Evolutionary conservation across 2,113 vertebrate genomes (phyloP).

Genomic region (Pluvianellus socialis): DNA sequence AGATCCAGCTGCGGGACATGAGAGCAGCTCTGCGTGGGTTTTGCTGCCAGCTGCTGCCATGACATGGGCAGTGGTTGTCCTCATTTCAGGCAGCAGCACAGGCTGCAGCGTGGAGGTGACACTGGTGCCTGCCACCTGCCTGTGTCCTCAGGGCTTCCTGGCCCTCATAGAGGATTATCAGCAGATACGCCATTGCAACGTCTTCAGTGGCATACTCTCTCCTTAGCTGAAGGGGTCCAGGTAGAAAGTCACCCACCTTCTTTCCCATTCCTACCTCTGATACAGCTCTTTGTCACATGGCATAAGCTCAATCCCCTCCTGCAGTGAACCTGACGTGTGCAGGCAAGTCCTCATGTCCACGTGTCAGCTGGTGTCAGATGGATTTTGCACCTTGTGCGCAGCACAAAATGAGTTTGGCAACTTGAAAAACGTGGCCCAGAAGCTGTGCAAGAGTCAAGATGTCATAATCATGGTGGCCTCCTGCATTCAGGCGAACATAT

Average conservation of each 20-base stretch:
- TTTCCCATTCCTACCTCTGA: not conserved
- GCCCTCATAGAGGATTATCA: not conserved
- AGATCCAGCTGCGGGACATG: not conserved
- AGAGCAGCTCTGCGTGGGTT: not conserved
- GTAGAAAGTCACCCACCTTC: not conserved
- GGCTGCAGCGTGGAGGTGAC: not conserved
- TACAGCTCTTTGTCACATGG: not conserved
- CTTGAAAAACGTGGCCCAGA: not conserved
- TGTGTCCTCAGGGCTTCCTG: not conserved
- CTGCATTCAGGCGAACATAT: not conserved
- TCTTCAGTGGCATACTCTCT: not conserved
- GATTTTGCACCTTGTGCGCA: not conserved
- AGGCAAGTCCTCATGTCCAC: not conserved
- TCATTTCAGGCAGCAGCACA: not conserved
- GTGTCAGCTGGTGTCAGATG: not conserved
- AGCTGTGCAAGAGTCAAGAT: not conserved
- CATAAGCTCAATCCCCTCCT: not conserved
- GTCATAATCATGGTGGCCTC: not conserved
- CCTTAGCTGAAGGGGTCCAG: not conserved
- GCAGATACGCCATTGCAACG: not conserved
- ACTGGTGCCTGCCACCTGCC: not conserved
- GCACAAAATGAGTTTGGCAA: not conserved
- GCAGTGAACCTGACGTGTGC: accelerated
- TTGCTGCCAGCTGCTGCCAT: not conserved
- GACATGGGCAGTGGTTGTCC: accelerated